These are phyloP conservation scores for Helarctos malayanus DNA, from an alignment of 2,797 vertebrate species.

Conservation along the genomic window DNA sequence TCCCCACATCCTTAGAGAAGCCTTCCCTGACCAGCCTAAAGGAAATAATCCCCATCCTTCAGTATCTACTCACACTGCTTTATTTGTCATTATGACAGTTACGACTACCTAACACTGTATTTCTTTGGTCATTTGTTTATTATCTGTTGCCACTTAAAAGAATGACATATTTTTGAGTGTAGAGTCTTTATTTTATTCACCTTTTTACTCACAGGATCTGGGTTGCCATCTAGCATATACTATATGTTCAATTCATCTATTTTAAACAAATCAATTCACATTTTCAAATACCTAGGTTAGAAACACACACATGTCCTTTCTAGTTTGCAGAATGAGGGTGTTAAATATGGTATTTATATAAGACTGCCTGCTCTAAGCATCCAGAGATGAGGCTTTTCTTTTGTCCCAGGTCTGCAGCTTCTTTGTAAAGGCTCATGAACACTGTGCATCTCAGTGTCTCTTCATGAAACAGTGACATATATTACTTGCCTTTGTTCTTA, in stretches of 20 bases:
- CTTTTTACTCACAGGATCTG: not conserved
- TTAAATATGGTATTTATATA: not conserved
- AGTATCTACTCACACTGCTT: not conserved
- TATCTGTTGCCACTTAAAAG: not conserved
- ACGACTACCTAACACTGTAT: not conserved
- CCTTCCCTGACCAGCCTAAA: not conserved
- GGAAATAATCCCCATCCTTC: not conserved
- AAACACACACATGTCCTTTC: not conserved
- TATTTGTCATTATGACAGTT: not conserved
- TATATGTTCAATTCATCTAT: not conserved
- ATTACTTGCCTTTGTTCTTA: not conserved
- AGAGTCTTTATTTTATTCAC: not conserved
- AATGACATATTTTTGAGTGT: not conserved
- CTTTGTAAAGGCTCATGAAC: not conserved
- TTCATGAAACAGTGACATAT: not conserved
- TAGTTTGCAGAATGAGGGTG: not conserved
- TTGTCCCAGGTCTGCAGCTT: not conserved
- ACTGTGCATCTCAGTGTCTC: not conserved
- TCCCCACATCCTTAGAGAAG: not conserved
- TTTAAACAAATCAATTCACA: not conserved
- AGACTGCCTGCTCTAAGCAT: not conserved
- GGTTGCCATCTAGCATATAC: not conserved
- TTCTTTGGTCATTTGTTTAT: not conserved
- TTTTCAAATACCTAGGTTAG: not conserved
- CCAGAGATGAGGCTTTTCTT: not conserved